Evolutionary conservation across 1,140 invertebrate species (phyloP).

Genomic region (Carposina sasakii): DNA sequence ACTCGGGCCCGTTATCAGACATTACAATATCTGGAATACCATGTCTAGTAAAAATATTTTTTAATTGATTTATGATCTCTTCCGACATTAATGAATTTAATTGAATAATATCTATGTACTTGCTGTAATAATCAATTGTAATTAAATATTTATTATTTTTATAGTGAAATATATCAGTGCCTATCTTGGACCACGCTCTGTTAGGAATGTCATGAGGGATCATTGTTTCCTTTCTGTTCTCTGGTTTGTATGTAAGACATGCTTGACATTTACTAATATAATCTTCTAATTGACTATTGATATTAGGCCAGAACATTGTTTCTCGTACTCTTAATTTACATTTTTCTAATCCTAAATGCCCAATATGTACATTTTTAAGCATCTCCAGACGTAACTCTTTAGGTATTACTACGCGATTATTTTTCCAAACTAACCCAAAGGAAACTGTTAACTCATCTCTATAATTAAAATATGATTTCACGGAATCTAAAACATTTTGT

Average conservation of each 20-base stretch:
- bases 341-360: conserved; percentile 11
- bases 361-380: conserved; percentile 15
- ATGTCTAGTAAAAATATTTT: conserved; percentile 44
- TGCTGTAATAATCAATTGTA: conserved; percentile 45
- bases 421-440: conserved; percentile 37
- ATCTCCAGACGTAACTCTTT: conserved; percentile 33
- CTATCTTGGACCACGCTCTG: conserved; percentile 40
- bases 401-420: conserved; percentile 40
- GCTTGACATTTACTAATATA: conserved; percentile 7
- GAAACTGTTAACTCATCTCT: conserved; percentile 25
- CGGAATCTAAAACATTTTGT: neutral
- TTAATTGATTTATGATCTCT: conserved; percentile 24
- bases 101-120: conserved; percentile 33
- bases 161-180: conserved; percentile 39
- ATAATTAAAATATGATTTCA: conserved; percentile 18
- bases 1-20: conserved; percentile 58
- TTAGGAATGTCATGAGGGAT: conserved; percentile 32
- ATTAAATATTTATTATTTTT: conserved; percentile 38
- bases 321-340: conserved; percentile 9
- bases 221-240: conserved; percentile 36
- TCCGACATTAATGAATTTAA: conserved; percentile 15
- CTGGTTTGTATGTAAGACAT: neutral
- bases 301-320: conserved; percentile 4
- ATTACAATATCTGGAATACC: conserved; percentile 52
- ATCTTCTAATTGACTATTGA: conserved; percentile 8